Evolutionary conservation across 1,140 invertebrate genomes (phyloP), one percentile per base, ranked within the genome.

Genomic region (Branchinecta lynchi): DNA sequence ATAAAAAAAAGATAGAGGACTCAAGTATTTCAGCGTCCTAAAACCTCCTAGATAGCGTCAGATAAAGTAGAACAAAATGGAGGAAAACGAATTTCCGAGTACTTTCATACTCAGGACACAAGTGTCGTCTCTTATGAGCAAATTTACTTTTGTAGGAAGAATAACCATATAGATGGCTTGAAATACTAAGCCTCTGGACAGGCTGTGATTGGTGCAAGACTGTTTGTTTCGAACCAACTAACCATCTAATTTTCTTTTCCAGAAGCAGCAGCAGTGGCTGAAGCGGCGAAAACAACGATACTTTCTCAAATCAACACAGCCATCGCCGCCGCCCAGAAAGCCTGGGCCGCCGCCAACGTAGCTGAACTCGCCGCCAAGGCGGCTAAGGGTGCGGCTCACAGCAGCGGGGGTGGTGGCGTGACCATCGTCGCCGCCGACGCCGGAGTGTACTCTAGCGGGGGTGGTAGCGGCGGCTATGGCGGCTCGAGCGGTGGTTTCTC

Each of bases 231-330:
- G n/a, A n/a, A 32, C 5, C 32, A 32, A 32, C 32, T 32, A 32
- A 32, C 32, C 6, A 60, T 60, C 51, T 15, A 60, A 60, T 15
- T 60, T 60, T 60, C 51, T 6, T 60, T 60, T 60, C 2, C 51
- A 60, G 51, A 60, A 60, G 51, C 51, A 15, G 51, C 51, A 20
- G 51, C 51, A 60, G 51, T 60, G 51, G 51, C 51, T 15, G 51
- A 60, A 60, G 17, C 51, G 12, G 51, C 51, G 17, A 60, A 60
- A 60, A 20, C 51, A 3, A 60, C 51, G 51, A 60, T 60, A 15
- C 51, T 60, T 60, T 60, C 51, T 60, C 51, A 60, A 60, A 60
- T 60, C 51, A 60, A 60, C 51, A 12, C 12, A 20, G 51, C 51
- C 51, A 60, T 60, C 17, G 51, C 12, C 12, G 51, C 51, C 12